Evolutionary conservation across 1,140 invertebrate species (phyloP), one percentile per base, ranked within the genome.

Genomic region (Macrobrachium nipponense): DNA sequence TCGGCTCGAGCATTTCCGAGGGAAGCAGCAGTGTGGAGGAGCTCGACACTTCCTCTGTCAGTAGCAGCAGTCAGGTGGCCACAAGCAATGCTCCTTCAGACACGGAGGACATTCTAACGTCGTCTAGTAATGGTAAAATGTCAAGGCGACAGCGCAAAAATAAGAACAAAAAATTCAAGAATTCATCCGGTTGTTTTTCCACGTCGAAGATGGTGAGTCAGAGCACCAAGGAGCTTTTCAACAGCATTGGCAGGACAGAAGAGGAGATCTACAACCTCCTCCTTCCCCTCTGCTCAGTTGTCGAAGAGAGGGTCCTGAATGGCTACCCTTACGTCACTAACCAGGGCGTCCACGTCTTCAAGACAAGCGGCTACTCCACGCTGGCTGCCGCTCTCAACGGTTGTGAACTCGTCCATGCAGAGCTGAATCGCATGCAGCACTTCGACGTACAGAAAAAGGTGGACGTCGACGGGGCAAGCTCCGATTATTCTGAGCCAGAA

Each of bases 401-500:
- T 11, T 79, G 51, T 61, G 76, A 79, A 10, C 66, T 80, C 10
- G 43, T 68, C 18, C 15, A 66, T 15, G 68, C 68, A 23, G 84
- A 80, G 60, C 66, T 72, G 68, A 62, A 79, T 59, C 58, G 51
- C 7, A 61, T 11, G 20, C 23, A 79, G 51, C 44, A n/a, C 6
- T 20, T 62, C 17, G 15, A 72, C 51, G 60, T 64, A 10, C 76
- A 79, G 23, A 80, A 73, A 5, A 79, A 73, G 15, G 20, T 75
- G n/a, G 78, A 80, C 59, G 77, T 79, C 14, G 82, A 86, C 23
- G 83, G 61, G n/a, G 36, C 17, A n/a, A 70, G 27, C 62, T 80
- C 84, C n/a, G 84, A 86, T 62, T 86, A 86, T 73, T 86, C 84
- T 23, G 84, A 86, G 58, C 84, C 84, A 73, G 82, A 86, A 73